Conservation (phyloP, 2,888 invertebrate genomes). For the Ennomos erosarius region DNA sequence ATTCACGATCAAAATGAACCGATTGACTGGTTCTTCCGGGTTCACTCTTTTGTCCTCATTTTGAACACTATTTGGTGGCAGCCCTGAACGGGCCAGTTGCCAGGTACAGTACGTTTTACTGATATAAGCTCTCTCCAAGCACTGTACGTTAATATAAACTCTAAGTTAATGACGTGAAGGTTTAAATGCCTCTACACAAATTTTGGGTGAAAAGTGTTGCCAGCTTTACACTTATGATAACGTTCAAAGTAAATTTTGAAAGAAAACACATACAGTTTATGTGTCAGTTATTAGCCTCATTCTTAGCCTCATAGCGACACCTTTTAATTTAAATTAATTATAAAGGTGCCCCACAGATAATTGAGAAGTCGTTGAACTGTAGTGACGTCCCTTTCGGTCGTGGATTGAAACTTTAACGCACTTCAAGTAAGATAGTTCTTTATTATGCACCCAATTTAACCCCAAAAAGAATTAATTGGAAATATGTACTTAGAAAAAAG, state of each 20-base stretch:
- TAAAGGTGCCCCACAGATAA: constrained; percentile 4
- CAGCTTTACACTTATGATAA: constrained; percentile 36
- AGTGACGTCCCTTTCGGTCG: too few relatives aligned
- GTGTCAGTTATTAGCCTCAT: constrained; percentile 25
- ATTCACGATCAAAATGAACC: too few relatives aligned
- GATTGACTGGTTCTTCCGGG: neutral
- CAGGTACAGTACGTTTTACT: constrained; percentile 34
- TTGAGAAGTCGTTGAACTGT: too few relatives aligned
- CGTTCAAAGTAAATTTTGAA: constrained; percentile 12
- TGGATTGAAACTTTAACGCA: too few relatives aligned
- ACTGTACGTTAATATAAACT: constrained; percentile 12
- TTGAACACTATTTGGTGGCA: neutral
- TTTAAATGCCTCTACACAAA: constrained; percentile 11
- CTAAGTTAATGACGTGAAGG: constrained; percentile 16
- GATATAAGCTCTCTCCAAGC: constrained; percentile 36
- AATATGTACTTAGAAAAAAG: too few relatives aligned
- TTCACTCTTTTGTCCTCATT: constrained; percentile 1
- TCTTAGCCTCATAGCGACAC: constrained; percentile 18
- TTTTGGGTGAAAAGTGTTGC: constrained; percentile 33
- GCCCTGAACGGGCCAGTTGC: constrained; percentile 37
- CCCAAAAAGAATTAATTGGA: too few relatives aligned
- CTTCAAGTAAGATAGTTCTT: too few relatives aligned
- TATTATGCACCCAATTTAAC: too few relatives aligned
- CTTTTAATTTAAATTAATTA: constrained; percentile 10
- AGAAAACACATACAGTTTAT: constrained; percentile 20